These are phyloP conservation scores for Nasonia vitripennis DNA, from an alignment of 1,140 invertebrate genomes.

Conservation along the genomic window DNA sequence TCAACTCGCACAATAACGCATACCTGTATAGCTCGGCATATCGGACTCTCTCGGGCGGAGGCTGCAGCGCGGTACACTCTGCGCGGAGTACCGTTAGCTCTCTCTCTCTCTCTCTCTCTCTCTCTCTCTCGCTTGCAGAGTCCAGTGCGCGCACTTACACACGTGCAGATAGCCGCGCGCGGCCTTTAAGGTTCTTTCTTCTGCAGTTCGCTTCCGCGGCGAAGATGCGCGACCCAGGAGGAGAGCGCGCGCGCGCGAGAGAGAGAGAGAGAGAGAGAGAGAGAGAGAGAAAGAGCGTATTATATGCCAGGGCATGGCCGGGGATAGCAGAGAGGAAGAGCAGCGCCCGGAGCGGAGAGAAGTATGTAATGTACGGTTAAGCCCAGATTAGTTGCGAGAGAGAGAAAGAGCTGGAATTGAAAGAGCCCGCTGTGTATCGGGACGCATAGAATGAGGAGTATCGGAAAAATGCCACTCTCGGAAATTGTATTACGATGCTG, in stretches of 20 bases:
- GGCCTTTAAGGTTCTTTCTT: conserved; percentile 18
- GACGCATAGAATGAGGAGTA: background rate
- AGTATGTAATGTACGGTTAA: conserved; percentile 4
- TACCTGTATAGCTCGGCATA: background rate
- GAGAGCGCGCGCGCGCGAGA: background rate
- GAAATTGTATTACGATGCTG: too few relatives aligned
- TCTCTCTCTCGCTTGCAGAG: background rate
- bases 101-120: too few relatives aligned
- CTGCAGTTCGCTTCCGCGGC: background rate
- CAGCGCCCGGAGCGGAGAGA: background rate
- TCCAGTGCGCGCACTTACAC: conserved; percentile 8
- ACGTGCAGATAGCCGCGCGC: conserved; percentile 6
- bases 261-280: background rate
- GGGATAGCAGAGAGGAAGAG: background rate
- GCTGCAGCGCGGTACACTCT: conserved; percentile 24
- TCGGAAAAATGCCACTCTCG: background rate
- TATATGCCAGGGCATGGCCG: background rate
- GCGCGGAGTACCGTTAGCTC: conserved; percentile 43
- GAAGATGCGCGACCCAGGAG: conserved; percentile 8
- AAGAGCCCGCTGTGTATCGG: background rate
- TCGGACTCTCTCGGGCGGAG: conserved; percentile 54
- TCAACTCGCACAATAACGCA: background rate
- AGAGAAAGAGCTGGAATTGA: background rate
- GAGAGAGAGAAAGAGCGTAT: background rate
- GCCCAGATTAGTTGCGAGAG: background rate